Percentiles rank a stretch among this genome's conserved stretches.
Evolutionary conservation across 2,113 vertebrate genomes (phyloP).

Genomic region (Hippocampus guttulatus): DNA sequence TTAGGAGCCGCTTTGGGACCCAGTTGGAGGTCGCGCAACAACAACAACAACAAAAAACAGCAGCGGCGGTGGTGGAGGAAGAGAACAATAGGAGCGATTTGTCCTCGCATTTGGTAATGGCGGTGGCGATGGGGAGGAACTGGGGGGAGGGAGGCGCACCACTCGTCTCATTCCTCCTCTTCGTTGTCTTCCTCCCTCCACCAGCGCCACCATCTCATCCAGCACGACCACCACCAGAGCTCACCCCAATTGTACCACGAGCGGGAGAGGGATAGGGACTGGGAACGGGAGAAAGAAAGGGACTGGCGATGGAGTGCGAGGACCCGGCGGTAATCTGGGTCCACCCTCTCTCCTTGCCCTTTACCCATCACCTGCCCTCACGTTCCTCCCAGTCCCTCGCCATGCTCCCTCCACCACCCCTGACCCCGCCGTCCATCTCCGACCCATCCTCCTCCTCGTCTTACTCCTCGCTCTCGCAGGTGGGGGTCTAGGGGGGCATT

Average conservation of each 20-base stretch:
- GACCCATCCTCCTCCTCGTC: slow-evolving; percentile 69
- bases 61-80: slow-evolving; percentile 40
- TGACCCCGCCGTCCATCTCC: slow-evolving; percentile 65
- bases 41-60: too few relatives aligned
- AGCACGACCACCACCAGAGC: slow-evolving; percentile 79
- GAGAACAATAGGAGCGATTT: slow-evolving; percentile 50
- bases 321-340: slow-evolving; percentile 63
- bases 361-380: slow-evolving; percentile 76
- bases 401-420: slow-evolving; percentile 74
- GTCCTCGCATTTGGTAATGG: slow-evolving; percentile 56
- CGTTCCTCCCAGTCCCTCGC: slow-evolving; percentile 76
- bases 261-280: slow-evolving; percentile 61
- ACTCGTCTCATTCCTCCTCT: slow-evolving; percentile 67
- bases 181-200: slow-evolving; percentile 69
- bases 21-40: too few relatives aligned
- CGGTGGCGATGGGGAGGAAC: slow-evolving; percentile 53
- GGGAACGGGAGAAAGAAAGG: slow-evolving; percentile 70
- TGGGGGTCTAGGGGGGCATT: slow-evolving; percentile 66
- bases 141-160: slow-evolving; percentile 64
- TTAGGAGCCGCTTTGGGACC: too few relatives aligned
- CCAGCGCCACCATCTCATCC: slow-evolving; percentile 71
- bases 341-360: slow-evolving; percentile 71
- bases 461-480: slow-evolving; percentile 71
- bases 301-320: slow-evolving; percentile 70
- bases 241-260: slow-evolving; percentile 75